These are phyloP conservation scores for Antedon mediterranea DNA, from an alignment of 53 echinoderm and acorn worm genomes.

Conservation along the genomic window DNA sequence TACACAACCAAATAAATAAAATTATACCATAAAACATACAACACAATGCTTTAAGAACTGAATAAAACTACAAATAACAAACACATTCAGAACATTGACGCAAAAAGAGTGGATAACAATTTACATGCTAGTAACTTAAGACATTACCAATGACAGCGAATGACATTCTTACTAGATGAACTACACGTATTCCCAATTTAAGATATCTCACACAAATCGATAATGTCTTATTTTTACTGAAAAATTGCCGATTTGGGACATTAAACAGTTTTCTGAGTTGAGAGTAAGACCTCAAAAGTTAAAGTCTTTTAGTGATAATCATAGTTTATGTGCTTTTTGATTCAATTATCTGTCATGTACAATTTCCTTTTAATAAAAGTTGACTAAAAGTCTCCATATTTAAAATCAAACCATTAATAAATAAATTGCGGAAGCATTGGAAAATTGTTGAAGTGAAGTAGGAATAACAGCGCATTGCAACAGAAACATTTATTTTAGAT, in stretches of 20 bases:
- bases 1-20: no score
- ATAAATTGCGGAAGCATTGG: not conserved
- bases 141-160: not conserved
- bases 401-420: not conserved
- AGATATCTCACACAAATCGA: not conserved
- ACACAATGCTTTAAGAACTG: no score
- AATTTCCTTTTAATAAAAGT: not conserved
- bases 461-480: no score
- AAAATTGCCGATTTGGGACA: not conserved
- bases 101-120: not conserved
- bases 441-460: not conserved
- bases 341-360: not conserved
- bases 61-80: not conserved
- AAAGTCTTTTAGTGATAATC: not conserved
- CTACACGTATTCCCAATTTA: not conserved
- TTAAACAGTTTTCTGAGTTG: not conserved
- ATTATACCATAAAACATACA: no score
- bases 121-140: not conserved
- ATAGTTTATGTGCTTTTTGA: not conserved
- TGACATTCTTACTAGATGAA: not conserved
- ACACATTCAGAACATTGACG: not conserved
- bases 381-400: not conserved
- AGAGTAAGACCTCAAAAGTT: no score
- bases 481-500: no score
- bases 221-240: not conserved